A percentile compares a stretch with the other conserved stretches of the same genome.
These are phyloP conservation scores for Capromys pilorides DNA, from an alignment of 2,797 vertebrate genomes.

Conservation along the genomic window DNA sequence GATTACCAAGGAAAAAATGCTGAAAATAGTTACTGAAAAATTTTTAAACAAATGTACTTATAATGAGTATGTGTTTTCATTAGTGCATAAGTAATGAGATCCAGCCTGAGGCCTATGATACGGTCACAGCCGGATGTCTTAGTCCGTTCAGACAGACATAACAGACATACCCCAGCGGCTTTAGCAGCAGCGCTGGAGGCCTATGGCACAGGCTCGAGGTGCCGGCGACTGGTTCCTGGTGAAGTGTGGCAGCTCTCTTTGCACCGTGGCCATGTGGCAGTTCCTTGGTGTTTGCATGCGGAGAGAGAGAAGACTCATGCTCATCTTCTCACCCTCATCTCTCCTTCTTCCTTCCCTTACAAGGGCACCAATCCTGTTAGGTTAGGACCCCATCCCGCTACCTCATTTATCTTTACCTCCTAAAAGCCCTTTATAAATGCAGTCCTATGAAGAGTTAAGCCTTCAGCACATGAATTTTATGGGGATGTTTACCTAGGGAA, in stretches of 20 bases:
- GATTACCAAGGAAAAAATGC: neutral
- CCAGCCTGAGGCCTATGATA: neutral
- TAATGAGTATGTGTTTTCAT: neutral
- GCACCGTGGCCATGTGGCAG: neutral
- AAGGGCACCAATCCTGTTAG: neutral
- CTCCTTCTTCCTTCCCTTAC: neutral
- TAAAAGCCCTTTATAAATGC: neutral
- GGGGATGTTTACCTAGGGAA: neutral
- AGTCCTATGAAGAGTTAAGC: neutral
- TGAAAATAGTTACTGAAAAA: constrained; percentile 34
- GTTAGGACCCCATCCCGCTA: neutral
- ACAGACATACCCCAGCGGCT: neutral
- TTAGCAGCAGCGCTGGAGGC: neutral
- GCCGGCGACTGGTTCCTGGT: neutral
- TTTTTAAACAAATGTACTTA: neutral
- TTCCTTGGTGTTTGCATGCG: neutral
- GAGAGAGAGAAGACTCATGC: neutral
- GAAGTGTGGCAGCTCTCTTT: neutral
- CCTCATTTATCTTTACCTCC: neutral
- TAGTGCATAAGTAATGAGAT: constrained; percentile 17
- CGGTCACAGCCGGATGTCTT: neutral
- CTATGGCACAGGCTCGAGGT: neutral
- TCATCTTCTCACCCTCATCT: neutral
- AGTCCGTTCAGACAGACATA: neutral
- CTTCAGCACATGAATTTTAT: constrained; percentile 4